Conservation (phyloP, 2,888 invertebrate genomes). For the Luperina nickerlii region DNA sequence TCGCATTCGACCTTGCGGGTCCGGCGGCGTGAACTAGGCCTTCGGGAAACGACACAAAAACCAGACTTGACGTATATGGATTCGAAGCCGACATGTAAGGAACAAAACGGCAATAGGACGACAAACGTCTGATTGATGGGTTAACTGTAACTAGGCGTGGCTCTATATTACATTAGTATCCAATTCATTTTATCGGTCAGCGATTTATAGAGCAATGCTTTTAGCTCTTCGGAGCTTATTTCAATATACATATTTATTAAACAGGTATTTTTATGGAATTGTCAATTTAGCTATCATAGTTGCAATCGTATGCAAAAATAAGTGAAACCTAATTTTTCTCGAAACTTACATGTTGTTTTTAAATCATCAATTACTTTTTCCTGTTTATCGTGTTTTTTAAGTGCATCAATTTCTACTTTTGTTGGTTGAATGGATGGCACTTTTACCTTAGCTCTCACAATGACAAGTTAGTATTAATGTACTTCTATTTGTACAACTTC, state of each 20-base stretch:
- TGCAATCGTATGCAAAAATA: conserved; percentile 46
- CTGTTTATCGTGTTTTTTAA: conserved; percentile 23
- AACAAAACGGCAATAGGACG: conserved; percentile 77
- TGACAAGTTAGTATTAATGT: conserved; percentile 17
- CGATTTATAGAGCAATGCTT: conserved; percentile 65
- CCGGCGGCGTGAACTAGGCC: conserved; percentile 81
- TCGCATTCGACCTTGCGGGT: conserved; percentile 82
- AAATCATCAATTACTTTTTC: conserved; percentile 25
- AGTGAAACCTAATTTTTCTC: conserved; percentile 42
- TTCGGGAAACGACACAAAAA: conserved; percentile 86
- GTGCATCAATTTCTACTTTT: background rate
- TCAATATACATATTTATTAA: conserved; percentile 43
- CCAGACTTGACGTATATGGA: conserved; percentile 83
- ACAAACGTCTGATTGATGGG: conserved; percentile 82
- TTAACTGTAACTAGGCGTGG: conserved; percentile 83
- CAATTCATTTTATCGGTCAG: conserved; percentile 75
- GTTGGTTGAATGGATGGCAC: background rate
- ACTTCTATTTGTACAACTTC: conserved; percentile 41
- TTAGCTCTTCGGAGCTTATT: conserved; percentile 32
- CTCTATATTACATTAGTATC: conserved; percentile 69
- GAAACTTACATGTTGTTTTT: conserved; percentile 33
- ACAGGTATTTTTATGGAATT: conserved; percentile 32
- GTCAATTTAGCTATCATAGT: conserved; percentile 35
- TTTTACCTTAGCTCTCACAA: conserved; percentile 10
- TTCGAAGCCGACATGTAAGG: conserved; percentile 74